phyloP scores from a whole-genome alignment of 2,888 invertebrate species.

The Zaprionus lineosus region DNA sequence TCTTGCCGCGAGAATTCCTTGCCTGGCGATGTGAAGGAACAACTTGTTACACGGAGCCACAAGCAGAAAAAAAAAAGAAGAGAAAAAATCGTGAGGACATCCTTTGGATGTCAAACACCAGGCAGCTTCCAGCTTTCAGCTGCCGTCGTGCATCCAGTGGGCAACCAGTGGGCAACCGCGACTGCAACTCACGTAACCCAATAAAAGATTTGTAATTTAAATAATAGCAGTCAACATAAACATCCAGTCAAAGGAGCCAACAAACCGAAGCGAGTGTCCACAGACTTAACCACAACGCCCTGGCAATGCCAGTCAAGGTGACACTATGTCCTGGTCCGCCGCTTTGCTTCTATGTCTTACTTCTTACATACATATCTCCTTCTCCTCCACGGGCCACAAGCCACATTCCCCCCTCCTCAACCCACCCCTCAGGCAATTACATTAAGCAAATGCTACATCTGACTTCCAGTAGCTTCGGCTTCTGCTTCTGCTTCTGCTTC shows the following conservation, averaged over 20 bases:
- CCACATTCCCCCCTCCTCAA: too few species aligned
- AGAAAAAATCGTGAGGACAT: background rate
- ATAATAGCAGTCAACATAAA: conserved; percentile 24
- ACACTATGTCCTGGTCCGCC: conserved; percentile 38
- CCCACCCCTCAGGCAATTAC: conserved; percentile 47
- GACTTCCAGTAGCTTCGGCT: too few species aligned
- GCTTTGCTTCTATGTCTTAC: too few species aligned
- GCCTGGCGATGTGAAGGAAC: background rate
- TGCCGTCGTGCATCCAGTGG: background rate
- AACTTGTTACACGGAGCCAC: conserved; percentile 20
- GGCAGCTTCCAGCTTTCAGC: background rate
- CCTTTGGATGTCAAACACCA: conserved; percentile 1
- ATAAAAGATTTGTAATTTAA: conserved; percentile 51
- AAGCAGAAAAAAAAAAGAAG: too few species aligned
- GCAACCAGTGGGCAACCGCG: conserved; percentile 25
- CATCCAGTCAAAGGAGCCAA: conserved; percentile 1
- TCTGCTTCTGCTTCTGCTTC: too few species aligned
- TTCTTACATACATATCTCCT: too few species aligned
- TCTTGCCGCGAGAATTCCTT: background rate
- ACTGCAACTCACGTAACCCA: conserved; percentile 47
- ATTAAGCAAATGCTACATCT: conserved; percentile 48
- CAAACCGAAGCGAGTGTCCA: conserved; percentile 14
- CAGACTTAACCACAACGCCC: conserved; percentile 2
- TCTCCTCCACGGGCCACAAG: too few species aligned
- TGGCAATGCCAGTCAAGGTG: conserved; percentile 52